A percentile compares a stretch with the other conserved stretches of the same genome.
These are phyloP conservation scores for Nothoprocta pentlandii DNA, from an alignment of 2,113 vertebrate species.

Conservation along the genomic window DNA sequence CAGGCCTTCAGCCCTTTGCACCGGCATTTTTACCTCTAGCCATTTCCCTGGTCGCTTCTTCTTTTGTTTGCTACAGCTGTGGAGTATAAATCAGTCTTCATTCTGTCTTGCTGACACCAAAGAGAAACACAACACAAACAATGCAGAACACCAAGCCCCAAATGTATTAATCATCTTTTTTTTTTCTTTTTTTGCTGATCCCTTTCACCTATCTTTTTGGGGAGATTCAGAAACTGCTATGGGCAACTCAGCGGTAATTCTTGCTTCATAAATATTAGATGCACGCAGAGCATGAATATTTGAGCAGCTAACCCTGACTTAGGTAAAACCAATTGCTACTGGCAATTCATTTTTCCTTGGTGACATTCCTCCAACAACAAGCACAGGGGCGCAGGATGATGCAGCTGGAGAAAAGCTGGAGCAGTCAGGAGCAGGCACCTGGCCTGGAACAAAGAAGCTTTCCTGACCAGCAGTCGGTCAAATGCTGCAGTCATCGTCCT, in stretches of 20 bases:
- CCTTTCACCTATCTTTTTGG: constrained; percentile 38
- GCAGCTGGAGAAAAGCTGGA: constrained; percentile 4
- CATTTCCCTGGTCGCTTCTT: constrained; percentile 53
- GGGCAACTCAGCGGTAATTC: constrained; percentile 59
- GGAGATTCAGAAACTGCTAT: constrained; percentile 45
- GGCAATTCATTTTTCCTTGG: constrained; percentile 67
- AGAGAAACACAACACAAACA: constrained; percentile 58
- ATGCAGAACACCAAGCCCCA: constrained; percentile 32
- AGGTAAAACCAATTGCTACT: constrained; percentile 68
- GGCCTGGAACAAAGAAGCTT: neutral
- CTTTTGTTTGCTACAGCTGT: constrained; percentile 78
- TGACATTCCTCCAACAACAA: constrained; percentile 64
- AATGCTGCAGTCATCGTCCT: neutral
- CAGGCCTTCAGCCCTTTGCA: constrained; percentile 77
- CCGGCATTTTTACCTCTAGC: constrained; percentile 74
- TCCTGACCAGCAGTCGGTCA: neutral
- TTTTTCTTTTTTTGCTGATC: neutral
- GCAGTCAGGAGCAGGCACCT: neutral
- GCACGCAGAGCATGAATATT: constrained; percentile 62
- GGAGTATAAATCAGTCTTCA: constrained; percentile 73
- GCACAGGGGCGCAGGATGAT: neutral
- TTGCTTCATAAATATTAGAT: constrained; percentile 74
- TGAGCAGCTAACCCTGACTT: constrained; percentile 67
- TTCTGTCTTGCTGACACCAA: constrained; percentile 66
- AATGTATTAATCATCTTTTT: constrained; percentile 52